A percentile compares a stretch with the other conserved stretches of the same genome.
Conservation (phyloP, 2,113 vertebrate genomes). For the Capreolus pygargus region DNA sequence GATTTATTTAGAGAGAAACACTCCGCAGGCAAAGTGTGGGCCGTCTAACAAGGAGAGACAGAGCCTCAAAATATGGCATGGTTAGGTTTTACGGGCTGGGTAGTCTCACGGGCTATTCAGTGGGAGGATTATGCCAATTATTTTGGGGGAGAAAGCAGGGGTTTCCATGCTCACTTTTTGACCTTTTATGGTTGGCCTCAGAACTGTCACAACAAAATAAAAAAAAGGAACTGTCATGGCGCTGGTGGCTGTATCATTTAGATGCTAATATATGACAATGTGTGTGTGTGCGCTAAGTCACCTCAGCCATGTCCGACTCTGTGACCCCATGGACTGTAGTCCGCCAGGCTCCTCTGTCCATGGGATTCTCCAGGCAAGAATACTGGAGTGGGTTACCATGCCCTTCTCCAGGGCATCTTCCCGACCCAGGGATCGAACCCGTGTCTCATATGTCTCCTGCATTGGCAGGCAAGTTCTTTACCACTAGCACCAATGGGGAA, state of each 20-base stretch:
- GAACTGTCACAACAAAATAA: neutral
- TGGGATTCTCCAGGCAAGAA: neutral
- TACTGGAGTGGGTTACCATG: neutral
- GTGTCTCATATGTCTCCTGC: neutral
- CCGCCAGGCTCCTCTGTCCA: rapidly evolving
- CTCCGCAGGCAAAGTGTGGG: neutral
- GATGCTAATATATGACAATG: neutral
- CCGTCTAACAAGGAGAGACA: neutral
- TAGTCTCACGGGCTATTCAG: neutral
- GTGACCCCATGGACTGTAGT: rapidly evolving
- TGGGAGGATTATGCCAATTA: neutral
- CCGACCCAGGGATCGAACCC: neutral
- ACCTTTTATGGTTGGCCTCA: neutral
- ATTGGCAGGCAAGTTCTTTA: neutral
- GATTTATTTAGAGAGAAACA: neutral
- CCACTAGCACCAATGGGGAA: neutral
- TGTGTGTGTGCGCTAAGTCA: neutral
- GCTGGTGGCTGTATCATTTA: rapidly evolving
- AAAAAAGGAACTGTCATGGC: neutral
- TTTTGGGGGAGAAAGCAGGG: neutral
- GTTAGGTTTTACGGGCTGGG: neutral
- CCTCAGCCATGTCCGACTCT: neutral
- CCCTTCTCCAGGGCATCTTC: neutral
- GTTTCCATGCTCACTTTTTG: neutral
- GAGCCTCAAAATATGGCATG: neutral